Evolutionary conservation across 1,140 invertebrate genomes (phyloP), one percentile per base, ranked within the genome.

Genomic region (Lethocerus indicus): DNA sequence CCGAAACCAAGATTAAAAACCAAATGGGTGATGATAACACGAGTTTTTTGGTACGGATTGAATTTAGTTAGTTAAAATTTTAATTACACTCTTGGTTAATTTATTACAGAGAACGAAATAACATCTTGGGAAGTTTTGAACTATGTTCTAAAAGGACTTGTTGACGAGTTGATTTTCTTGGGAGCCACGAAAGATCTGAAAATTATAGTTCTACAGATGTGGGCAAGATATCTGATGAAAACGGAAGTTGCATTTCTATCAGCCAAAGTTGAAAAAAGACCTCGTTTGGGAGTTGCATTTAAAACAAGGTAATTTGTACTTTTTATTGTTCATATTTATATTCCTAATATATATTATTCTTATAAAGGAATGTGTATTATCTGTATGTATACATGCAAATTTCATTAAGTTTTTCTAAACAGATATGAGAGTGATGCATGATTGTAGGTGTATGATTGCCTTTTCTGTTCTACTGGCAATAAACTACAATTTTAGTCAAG

Each of bases 81-180:
- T n/a, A 13, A 12, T 35, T 35, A 12, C 29, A 39, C 21, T 39
- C 16, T 39, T 39, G 7, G 6, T 4, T 35, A 36, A 21, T 49
- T 29, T 47, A 44, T 54, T 52, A 26, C 43, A 55, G 56, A 48
- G 44, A 24, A 61, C 21, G 66, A 72, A 29, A 66, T 74, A 54
- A 79, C 76, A 1, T 69, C 71, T 12, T 79, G 75, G 75, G 76
- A 80, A 63, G 66, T 72, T 14, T 77, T 74, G 54, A 82, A 81
- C 64, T 7, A 26, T 18, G 20, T 39, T 36, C 57, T 82, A 14
- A 65, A 71, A 27, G 74, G 72, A 12, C 60, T 79, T 44, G 64
- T 72, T 0, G 66, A 80, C 53, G 73, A 80, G 58, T 57, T 79
- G 1, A 67, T 78, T 1, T 54, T 66, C 16, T 61, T 78, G 43